Evolutionary conservation across 2,797 vertebrate species (phyloP).

Genomic region (Silurus lanzhouensis): DNA sequence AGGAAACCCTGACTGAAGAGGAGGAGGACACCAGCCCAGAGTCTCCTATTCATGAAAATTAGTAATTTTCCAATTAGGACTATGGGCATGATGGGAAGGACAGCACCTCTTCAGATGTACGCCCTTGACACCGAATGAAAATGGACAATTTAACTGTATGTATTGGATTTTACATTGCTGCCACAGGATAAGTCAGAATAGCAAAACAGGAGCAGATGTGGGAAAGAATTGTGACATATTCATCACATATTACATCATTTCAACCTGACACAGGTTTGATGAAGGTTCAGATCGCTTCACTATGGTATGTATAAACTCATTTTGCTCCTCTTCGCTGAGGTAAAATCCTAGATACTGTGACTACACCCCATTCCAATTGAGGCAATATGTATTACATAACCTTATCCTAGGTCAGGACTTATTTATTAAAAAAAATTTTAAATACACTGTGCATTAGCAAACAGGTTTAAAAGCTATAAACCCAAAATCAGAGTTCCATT

Average conservation of each 20-base stretch:
- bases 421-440: slow-evolving; percentile 29
- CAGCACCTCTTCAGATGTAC: slow-evolving; percentile 23
- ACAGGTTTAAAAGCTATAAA: slow-evolving; percentile 30
- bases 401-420: slow-evolving; percentile 21
- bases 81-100: slow-evolving; percentile 39
- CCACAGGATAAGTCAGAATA: slow-evolving; percentile 36
- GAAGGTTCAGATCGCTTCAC: slow-evolving; percentile 41
- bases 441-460: slow-evolving; percentile 38
- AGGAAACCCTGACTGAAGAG: slow-evolving; percentile 85
- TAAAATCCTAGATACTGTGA: slow-evolving; percentile 47
- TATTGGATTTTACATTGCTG: slow-evolving; percentile 48
- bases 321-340: slow-evolving; percentile 35
- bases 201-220: slow-evolving; percentile 13
- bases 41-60: slow-evolving; percentile 81
- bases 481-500: slow-evolving; percentile 21
- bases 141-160: slow-evolving; percentile 9
- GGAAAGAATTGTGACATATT: slow-evolving; percentile 4
- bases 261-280: slow-evolving; percentile 25
- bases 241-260: slow-evolving; percentile 14
- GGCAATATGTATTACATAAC: slow-evolving; percentile 50
- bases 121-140: slow-evolving; percentile 3
- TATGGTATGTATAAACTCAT: slow-evolving; percentile 55
- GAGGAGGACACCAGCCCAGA: slow-evolving; percentile 89
- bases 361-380: slow-evolving; percentile 7
- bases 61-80: slow-evolving; percentile 62